Percentiles rank a stretch among this genome's conserved stretches.
phyloP scores from a whole-genome alignment of 2,113 vertebrate genomes.

The Centrocercus urophasianus region DNA sequence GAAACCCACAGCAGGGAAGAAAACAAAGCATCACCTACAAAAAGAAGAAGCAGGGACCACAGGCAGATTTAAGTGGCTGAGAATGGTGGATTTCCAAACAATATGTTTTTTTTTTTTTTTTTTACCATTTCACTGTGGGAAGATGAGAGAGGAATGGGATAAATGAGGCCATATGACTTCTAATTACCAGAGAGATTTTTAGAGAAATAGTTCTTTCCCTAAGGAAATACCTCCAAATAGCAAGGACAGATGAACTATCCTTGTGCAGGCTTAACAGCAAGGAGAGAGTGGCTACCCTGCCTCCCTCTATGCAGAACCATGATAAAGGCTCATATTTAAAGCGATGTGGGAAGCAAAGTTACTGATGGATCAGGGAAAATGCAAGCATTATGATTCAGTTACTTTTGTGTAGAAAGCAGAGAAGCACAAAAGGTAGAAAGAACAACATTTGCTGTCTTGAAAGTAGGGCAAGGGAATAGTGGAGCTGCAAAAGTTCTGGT shows the following conservation, averaged over 20 bases:
- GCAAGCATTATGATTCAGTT: neutral
- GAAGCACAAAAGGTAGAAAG: neutral
- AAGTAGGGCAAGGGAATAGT: neutral
- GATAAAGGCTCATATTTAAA: neutral
- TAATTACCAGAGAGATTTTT: neutral
- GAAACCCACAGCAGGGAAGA: constrained; percentile 7
- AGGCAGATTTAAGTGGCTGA: neutral
- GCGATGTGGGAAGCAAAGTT: neutral
- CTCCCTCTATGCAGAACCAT: neutral
- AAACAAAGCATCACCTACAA: neutral
- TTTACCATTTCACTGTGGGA: neutral
- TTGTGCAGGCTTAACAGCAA: neutral
- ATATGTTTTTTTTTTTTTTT: constrained; percentile 33
- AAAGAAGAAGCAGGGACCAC: neutral
- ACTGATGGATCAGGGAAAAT: neutral
- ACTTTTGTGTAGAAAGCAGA: neutral
- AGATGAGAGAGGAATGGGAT: neutral
- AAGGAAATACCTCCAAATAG: neutral
- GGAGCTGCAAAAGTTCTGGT: neutral
- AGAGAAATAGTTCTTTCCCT: neutral
- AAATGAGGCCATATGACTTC: neutral
- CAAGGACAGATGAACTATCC: neutral
- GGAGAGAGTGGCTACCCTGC: neutral
- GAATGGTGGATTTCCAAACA: neutral
- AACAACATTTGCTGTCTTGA: neutral